Conservation (phyloP, 2,888 invertebrate species). For the Lamellibrachia columna region DNA sequence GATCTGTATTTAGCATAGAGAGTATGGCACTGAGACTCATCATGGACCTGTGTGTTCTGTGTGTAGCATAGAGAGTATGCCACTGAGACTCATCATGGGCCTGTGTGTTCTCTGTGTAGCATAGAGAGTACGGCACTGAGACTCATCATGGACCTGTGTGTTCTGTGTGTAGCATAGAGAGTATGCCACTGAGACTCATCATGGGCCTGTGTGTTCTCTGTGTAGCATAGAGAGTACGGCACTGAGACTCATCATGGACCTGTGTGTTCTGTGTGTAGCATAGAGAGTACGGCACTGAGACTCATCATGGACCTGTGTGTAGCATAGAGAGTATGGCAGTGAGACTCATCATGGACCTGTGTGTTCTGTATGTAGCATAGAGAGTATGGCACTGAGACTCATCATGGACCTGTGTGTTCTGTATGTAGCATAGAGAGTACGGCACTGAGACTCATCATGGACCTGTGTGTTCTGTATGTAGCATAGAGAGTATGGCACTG, state of each 20-base stretch:
- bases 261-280: neutral
- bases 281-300: too few relatives aligned
- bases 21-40: constrained; percentile 87
- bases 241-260: constrained; percentile 56
- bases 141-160: constrained; percentile 79
- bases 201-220: constrained; percentile 73
- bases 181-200: constrained; percentile 85
- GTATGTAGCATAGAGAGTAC: too few relatives aligned
- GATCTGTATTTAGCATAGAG: constrained; percentile 73
- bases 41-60: constrained; percentile 73
- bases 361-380: too few relatives aligned
- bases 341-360: too few relatives aligned
- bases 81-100: constrained; percentile 84
- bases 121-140: constrained; percentile 89
- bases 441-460: too few relatives aligned
- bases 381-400: too few relatives aligned
- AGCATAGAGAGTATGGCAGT: too few relatives aligned
- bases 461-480: too few relatives aligned
- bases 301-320: too few relatives aligned
- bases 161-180: constrained; percentile 75
- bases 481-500: too few relatives aligned
- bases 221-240: constrained; percentile 75
- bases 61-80: constrained; percentile 76
- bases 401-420: too few relatives aligned
- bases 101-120: constrained; percentile 59